Conservation (phyloP, 2,113 vertebrate genomes). For the Prionailurus viverrinus region DNA sequence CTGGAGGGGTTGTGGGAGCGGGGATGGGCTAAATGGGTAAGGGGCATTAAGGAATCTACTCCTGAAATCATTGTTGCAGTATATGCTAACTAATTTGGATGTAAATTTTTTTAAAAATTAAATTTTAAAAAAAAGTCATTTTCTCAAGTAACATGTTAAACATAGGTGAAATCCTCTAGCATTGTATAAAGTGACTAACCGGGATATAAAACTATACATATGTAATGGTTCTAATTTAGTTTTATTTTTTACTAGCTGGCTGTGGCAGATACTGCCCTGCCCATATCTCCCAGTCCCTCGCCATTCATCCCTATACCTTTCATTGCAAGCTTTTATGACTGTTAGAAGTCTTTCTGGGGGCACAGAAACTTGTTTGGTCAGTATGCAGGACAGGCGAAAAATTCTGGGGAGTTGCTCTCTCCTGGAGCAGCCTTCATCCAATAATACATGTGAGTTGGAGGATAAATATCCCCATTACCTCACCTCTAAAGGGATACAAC, state of each 20-base stretch:
- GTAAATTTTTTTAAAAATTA: too few species aligned
- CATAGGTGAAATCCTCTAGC: background rate
- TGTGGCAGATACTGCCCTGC: background rate
- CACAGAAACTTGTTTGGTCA: background rate
- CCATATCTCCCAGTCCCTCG: background rate
- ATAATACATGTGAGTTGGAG: background rate
- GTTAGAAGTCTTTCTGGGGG: background rate
- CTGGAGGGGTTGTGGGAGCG: too few species aligned
- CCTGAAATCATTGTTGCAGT: too few species aligned
- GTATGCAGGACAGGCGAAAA: background rate
- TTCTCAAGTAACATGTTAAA: background rate
- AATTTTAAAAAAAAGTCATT: background rate
- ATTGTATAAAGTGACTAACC: background rate
- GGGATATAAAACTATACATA: background rate
- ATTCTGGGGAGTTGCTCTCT: background rate
- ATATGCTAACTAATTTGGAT: too few species aligned
- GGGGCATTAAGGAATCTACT: too few species aligned
- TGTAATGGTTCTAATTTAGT: background rate
- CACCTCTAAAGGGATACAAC: background rate
- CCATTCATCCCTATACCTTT: background rate
- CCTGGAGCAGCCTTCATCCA: background rate
- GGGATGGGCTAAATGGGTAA: too few species aligned
- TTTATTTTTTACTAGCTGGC: background rate
- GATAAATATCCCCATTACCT: background rate
- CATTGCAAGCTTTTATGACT: background rate